Base-by-base conservation (phyloP, 37 sponge, comb jelly and placozoan species). In the Aplysina aerophoba region DNA sequence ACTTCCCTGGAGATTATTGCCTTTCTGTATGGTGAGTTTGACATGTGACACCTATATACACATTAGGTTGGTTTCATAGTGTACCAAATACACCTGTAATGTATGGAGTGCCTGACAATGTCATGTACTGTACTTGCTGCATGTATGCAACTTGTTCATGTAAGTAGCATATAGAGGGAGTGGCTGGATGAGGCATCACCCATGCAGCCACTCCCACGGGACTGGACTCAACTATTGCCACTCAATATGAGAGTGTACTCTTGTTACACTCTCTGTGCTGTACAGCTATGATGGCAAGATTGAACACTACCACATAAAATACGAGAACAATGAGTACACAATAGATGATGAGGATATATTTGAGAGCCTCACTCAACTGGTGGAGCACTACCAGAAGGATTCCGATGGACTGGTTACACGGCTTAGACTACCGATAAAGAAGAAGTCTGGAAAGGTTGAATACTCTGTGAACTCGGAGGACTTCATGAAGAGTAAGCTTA, bases 321-420 rank as follows among this genome's bases (percentile, higher is more conserved):
- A 54, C 54, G 83, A 82, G 67, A 85, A 98, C 41, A 66, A 89
- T 28, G 85, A 66, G 59, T 89, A 96, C 55, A 96, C 97, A 20
- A 93, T 96, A 35, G 99, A 98, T 37, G 95, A 96, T 36, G 97
- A 96, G 50, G 93, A 91, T 21, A 91, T 81, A 82, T 98, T 98
- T 91, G 92, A 94, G 15, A 96, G 93, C 83, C 88, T 98, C 17
- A 85, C 89, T 36, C 85, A 96, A 81, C 80, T 98, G 56, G 90
- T 98, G 24, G 97, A 92, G 93, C 93, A 92, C 64, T 92, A 92
- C 56, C 62, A 86, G 38, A 66, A 62, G 20, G 87, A 92, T 55
- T 86, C 89, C 0, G 93, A 92, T 78, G 93, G 93, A n/a, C 73
- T 92, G 19, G 83, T 85, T 0, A 81, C 85, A 53, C 27, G 89